Evolutionary conservation across 2,888 invertebrate species (phyloP), one percentile per base, ranked within the genome.

Genomic region (Petrolisthes manimaculis): DNA sequence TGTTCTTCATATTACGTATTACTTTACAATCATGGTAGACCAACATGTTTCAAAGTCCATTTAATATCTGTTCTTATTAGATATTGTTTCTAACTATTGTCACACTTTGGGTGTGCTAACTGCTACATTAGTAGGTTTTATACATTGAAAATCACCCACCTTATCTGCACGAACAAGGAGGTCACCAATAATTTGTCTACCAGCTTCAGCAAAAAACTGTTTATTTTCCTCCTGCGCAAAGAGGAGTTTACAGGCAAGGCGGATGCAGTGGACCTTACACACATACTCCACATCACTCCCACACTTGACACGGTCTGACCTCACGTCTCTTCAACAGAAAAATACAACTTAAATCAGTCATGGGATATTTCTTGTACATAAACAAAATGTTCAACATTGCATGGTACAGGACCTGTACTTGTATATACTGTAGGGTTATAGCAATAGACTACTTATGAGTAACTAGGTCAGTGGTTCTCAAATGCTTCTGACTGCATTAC

Each of bases 211-310:
- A 92, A 98, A 97, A 96, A 97, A 98, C 74, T 95, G 94, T 92
- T 96, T 95, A 85, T 95, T 95, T 6, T 94, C 94, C 6, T 95
- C 94, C 92, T 95, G 94, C 91, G 95, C 94, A 93, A 98, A 96
- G 91, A 97, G 94, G 92, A 95, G 95, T 92, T 96, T 95, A 93
- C 98, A 97, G 71, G 98, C 98, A 89, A 96, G 94, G 86, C 99
- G 95, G 91, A 99, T 94, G 93, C 99, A 99, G 93, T 98, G 96
- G 91, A 99, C 94, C 94, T 99, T 99, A 85, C 98, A 97, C 92
- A 99, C 94, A 94, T 98, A 99, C 94, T 99, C 99, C 0, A 96
- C 95, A 93, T 99, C 99, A 3, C 96, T 96, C 75, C 95, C 95
- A 93, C 99, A 99, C 91, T 96, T 95, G 51, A 98, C 96, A 92